phyloP scores from a whole-genome alignment of 2,797 vertebrate genomes.

The Danionella dracula region DNA sequence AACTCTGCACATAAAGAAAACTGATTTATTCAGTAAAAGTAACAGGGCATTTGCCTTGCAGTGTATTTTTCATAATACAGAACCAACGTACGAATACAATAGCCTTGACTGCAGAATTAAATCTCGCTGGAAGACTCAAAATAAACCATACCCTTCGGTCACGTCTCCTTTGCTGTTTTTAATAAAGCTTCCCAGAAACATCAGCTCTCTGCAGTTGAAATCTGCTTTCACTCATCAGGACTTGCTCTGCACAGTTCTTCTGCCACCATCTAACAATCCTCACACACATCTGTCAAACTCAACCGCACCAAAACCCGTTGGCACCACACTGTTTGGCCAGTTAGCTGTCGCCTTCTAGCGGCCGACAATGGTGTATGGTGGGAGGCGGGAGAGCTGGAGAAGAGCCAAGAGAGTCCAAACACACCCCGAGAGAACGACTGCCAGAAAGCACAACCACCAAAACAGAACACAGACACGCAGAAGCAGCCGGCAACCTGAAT shows the following conservation, averaged over 20 bases:
- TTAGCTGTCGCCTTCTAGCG: conserved; percentile 26
- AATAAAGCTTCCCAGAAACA: too few relatives aligned
- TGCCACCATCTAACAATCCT: too few relatives aligned
- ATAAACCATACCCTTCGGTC: too few relatives aligned
- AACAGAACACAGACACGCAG: neutral
- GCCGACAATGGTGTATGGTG: conserved; percentile 5
- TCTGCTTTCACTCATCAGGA: neutral
- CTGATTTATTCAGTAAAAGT: too few relatives aligned
- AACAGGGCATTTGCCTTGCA: too few relatives aligned
- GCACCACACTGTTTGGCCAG: neutral
- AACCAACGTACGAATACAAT: too few relatives aligned
- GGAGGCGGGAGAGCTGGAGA: conserved; percentile 24
- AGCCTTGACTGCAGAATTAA: too few relatives aligned
- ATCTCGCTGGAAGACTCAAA: too few relatives aligned
- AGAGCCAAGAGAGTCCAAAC: conserved; percentile 6
- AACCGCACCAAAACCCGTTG: neutral
- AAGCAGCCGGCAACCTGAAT: conserved; percentile 1
- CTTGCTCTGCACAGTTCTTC: too few relatives aligned
- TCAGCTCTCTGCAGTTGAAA: neutral
- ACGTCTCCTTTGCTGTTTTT: too few relatives aligned
- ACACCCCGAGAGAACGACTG: conserved; percentile 23
- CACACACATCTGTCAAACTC: neutral
- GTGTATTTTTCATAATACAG: too few relatives aligned
- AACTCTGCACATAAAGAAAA: too few relatives aligned
- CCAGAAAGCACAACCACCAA: conserved; percentile 16